Evolutionary conservation across 2,797 vertebrate species (phyloP).

Genomic region (Paratrypauchen microcephalus): DNA sequence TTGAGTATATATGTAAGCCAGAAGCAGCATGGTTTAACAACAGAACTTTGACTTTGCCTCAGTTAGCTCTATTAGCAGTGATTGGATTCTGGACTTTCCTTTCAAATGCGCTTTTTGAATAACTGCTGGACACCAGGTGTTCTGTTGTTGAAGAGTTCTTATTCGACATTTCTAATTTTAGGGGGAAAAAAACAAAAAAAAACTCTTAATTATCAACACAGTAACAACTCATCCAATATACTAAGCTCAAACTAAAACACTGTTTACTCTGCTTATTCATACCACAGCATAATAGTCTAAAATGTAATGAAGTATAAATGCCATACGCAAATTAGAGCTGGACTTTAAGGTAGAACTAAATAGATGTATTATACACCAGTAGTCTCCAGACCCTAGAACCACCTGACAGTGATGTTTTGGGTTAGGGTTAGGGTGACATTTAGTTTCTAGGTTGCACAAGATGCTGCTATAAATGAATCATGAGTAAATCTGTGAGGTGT

Average conservation of each 20-base stretch:
- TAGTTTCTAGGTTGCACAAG: slow-evolving; percentile 78
- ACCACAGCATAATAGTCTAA: background rate
- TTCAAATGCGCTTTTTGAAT: background rate
- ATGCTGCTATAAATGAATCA: slow-evolving; percentile 80
- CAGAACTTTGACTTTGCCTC: background rate
- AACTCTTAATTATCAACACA: background rate
- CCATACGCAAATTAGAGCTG: background rate
- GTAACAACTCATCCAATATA: background rate
- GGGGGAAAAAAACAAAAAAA: background rate
- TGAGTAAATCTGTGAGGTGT: slow-evolving; percentile 79
- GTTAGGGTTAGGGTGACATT: no score
- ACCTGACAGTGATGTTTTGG: slow-evolving; percentile 68
- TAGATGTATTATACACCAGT: background rate
- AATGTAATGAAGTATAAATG: slow-evolving; percentile 10
- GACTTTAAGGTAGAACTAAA: slow-evolving; percentile 3
- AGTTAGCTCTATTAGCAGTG: no score
- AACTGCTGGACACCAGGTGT: background rate
- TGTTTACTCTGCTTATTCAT: background rate
- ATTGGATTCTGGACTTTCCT: no score
- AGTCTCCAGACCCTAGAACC: slow-evolving; percentile 19
- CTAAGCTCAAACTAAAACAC: background rate
- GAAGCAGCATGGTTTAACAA: no score
- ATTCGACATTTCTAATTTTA: background rate
- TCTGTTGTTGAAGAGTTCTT: background rate
- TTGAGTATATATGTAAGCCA: no score